Evolutionary conservation across 2,113 vertebrate genomes (phyloP).

Genomic region (Melospiza melodia): DNA sequence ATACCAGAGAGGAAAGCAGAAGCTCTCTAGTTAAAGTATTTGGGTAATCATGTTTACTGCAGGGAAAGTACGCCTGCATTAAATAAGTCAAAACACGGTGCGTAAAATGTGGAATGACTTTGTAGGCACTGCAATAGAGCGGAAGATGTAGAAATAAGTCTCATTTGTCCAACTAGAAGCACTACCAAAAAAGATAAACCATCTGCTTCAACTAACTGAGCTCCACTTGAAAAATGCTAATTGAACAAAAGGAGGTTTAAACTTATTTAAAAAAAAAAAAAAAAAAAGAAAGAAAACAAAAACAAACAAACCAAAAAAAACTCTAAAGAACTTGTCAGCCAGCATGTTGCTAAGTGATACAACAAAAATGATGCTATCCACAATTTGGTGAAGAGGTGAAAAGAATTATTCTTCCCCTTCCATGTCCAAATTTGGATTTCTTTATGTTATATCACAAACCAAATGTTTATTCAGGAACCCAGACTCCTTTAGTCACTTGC

Average conservation of each 20-base stretch:
- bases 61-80: slow-evolving; percentile 77
- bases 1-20: slow-evolving; percentile 76
- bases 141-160: slow-evolving; percentile 76
- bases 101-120: slow-evolving; percentile 75
- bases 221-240: slow-evolving; percentile 83
- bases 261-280: slow-evolving; percentile 38
- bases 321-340: slow-evolving; percentile 3
- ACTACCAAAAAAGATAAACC: slow-evolving; percentile 80
- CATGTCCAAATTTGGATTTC: neutral
- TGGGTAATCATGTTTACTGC: slow-evolving; percentile 82
- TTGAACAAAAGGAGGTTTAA: slow-evolving; percentile 75
- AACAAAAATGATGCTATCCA: neutral
- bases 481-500: neutral
- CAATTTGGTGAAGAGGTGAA: neutral
- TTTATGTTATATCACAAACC: neutral
- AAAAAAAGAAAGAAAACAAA: neutral
- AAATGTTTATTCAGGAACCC: neutral
- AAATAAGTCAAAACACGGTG: slow-evolving; percentile 84
- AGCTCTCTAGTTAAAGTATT: slow-evolving; percentile 80
- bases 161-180: slow-evolving; percentile 80
- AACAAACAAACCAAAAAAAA: neutral
- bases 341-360: neutral
- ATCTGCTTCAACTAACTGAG: slow-evolving; percentile 80
- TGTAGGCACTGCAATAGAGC: slow-evolving; percentile 69
- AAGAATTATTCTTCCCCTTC: neutral